Base-by-base conservation (phyloP, 1,140 invertebrate species). In the Heliothis virescens region DNA sequence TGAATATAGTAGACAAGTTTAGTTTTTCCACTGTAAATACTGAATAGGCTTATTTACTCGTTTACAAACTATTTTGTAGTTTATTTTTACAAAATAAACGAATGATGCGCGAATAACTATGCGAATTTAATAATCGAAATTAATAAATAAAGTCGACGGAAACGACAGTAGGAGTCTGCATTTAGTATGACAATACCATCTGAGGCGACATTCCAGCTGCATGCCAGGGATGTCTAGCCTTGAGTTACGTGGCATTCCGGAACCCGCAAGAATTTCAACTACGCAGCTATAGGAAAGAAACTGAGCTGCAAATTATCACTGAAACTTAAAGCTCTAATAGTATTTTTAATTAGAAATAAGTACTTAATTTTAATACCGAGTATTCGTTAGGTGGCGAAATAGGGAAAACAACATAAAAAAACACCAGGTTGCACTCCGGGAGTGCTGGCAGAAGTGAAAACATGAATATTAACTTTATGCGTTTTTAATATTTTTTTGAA, bases 131-230 rank as follows among this genome's bases (percentile, higher is more conserved):
- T 41, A 9, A 5, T 9, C 34, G 34, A 9, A 9, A 41, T 41
- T 41, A 41, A 0, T 41, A 41, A 41, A 41, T 41, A 41, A 41
- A 41, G 34, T 41, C 34, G 34, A 9, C 5, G 7, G 34, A 41
- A 41, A 41, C 34, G 29, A 29, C 15, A 52, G 11, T 18, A 47
- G 13, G 47, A 29, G 15, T 71, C 21, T 18, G 29, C 48, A 52
- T 52, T 71, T 71, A 71, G 67, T 71, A 53, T 50, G 67, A 53
- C 67, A 71, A 71, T 53, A 52, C 47, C 67, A 71, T 69, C 67
- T 26, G 47, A 50, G 15, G 21, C 67, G 67, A 13, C 67, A 71
- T 71, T 71, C 48, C 67, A 11, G 18, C 48, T 29, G 47, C 21
- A 53, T 71, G 67, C 47, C 67, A 21, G 67, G 21, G 52, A 71